Evolutionary conservation across 2,797 vertebrate species (phyloP).

Genomic region (Trematomus bernacchii): DNA sequence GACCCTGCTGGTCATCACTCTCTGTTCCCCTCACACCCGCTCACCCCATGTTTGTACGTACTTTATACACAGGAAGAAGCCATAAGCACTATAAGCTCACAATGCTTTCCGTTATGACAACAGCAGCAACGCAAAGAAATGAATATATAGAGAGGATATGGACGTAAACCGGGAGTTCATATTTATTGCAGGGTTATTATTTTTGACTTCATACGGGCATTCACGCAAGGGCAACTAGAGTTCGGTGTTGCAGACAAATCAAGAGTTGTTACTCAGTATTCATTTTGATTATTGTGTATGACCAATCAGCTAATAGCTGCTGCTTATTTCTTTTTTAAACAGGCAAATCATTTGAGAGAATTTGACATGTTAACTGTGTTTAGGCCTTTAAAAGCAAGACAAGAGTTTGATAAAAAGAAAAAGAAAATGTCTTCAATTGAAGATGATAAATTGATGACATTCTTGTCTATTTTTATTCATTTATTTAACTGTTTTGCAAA

Average conservation of each 20-base stretch:
- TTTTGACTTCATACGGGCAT: background rate
- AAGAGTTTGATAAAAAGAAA: background rate
- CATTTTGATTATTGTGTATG: background rate
- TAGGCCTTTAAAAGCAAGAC: background rate
- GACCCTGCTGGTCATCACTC: conserved; percentile 48
- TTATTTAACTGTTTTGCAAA: background rate
- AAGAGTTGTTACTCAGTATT: background rate
- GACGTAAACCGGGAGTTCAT: background rate
- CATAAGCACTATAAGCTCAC: background rate
- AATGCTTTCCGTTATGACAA: background rate
- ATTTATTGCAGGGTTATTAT: background rate
- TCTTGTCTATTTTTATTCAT: background rate
- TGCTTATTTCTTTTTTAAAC: background rate
- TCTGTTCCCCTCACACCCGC: conserved; percentile 22
- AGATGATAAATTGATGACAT: background rate
- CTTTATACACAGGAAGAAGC: background rate
- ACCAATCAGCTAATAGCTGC: background rate
- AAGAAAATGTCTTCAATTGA: too few relatives aligned
- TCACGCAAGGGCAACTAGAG: background rate
- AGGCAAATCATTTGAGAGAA: background rate
- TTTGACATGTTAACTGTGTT: background rate
- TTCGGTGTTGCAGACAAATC: background rate
- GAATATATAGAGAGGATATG: background rate
- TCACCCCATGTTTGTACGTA: background rate
- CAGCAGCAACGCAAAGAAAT: background rate